phyloP scores from a whole-genome alignment of 53 echinoderm and acorn worm species.

The Crossaster papposus region DNA sequence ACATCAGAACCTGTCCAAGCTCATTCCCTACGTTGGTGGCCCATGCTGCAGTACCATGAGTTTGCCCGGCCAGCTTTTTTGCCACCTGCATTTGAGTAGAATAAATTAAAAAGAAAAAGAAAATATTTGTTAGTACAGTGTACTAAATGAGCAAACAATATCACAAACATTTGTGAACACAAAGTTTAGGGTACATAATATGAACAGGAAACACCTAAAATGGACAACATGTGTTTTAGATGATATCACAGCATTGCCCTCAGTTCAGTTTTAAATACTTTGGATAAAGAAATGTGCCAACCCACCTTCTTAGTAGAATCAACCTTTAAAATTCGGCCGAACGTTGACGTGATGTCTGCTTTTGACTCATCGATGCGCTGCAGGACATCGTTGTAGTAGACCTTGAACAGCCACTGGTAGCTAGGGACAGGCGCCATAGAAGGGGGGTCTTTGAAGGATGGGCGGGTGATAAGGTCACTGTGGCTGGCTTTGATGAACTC shows the following conservation, averaged over 20 bases:
- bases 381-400: conserved; percentile 77
- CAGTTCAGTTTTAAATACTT: no score
- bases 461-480: conserved; percentile 32
- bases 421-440: conserved; percentile 62
- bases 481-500: conserved; percentile 57
- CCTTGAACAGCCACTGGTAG: conserved; percentile 69
- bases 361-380: conserved; percentile 64
- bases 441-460: conserved; percentile 22
- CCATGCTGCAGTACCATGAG: no score
- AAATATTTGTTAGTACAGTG: neutral
- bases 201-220: no score
- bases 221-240: no score
- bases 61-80: conserved; percentile 60
- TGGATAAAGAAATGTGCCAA: no score
- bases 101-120: no score
- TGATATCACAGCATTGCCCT: no score
- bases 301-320: conserved; percentile 82
- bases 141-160: neutral
- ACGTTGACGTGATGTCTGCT: conserved; percentile 72
- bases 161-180: no score
- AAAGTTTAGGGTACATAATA: no score
- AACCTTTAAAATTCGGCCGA: conserved; percentile 74
- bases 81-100: conserved; percentile 49
- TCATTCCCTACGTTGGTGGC: conserved; percentile 83
- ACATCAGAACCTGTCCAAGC: conserved; percentile 73